These are phyloP conservation scores for Ptilorrhoa leucosticta DNA, from an alignment of 2,113 vertebrate genomes.

Conservation along the genomic window DNA sequence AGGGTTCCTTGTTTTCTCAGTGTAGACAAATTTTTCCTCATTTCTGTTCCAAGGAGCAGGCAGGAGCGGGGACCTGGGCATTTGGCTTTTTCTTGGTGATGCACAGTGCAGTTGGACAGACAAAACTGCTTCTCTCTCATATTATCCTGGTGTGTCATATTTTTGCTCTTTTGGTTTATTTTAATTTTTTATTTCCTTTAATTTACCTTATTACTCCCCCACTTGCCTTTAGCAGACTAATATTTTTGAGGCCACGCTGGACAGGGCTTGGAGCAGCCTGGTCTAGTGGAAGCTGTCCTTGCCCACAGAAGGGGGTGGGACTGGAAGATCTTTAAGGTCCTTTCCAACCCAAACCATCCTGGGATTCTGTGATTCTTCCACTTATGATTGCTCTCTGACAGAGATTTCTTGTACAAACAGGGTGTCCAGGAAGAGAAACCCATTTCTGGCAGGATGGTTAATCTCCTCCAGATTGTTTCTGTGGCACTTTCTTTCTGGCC, in stretches of 20 bases:
- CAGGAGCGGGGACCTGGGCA: fast-evolving
- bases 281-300: background rate
- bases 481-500: background rate
- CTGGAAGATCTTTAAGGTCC: background rate
- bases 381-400: background rate
- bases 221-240: background rate
- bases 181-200: background rate
- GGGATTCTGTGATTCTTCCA: background rate
- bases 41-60: background rate
- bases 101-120: background rate
- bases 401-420: background rate
- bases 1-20: background rate
- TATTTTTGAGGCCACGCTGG: background rate
- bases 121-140: background rate
- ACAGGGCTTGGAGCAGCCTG: background rate
- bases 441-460: background rate
- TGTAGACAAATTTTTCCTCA: background rate
- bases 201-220: background rate
- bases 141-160: fast-evolving
- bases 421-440: background rate
- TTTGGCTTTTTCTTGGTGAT: fast-evolving
- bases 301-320: fast-evolving
- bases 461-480: background rate
- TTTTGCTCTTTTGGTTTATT: background rate
- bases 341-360: background rate